Percentiles rank a stretch among this genome's conserved stretches.
Evolutionary conservation across 2,888 invertebrate genomes (phyloP).

Genomic region (Zootermopsis nevadensis): DNA sequence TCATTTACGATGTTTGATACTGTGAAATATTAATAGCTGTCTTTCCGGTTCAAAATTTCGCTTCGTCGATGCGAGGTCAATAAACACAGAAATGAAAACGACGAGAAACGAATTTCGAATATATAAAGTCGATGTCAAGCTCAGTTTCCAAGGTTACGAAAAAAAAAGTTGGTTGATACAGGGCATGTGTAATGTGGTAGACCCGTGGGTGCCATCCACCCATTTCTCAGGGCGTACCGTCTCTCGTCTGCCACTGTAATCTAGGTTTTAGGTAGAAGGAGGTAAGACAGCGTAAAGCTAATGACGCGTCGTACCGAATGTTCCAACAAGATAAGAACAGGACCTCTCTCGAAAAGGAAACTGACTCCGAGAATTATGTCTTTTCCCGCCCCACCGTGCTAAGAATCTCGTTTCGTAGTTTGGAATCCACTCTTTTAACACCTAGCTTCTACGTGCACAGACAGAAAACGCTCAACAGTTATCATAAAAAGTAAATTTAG

Average conservation of each 20-base stretch:
- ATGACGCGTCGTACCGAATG: slow-evolving; percentile 51
- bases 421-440: background rate
- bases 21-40: too few relatives aligned
- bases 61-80: too few relatives aligned
- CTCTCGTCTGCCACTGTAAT: slow-evolving; percentile 16
- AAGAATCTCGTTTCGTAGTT: background rate
- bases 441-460: background rate
- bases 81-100: too few relatives aligned
- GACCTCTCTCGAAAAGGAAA: slow-evolving; percentile 28
- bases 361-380: slow-evolving; percentile 39
- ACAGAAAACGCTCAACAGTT: too few relatives aligned
- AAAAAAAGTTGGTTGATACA: background rate
- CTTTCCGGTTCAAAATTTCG: too few relatives aligned
- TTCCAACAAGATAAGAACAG: slow-evolving; percentile 47
- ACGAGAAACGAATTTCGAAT: too few relatives aligned
- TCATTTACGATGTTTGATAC: too few relatives aligned
- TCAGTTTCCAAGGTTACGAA: too few relatives aligned
- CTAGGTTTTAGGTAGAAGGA: background rate
- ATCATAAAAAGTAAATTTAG: background rate
- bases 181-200: background rate
- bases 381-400: slow-evolving; percentile 17
- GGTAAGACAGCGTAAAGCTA: slow-evolving; percentile 39
- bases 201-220: background rate
- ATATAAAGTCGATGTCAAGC: too few relatives aligned
- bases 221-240: background rate